Percentiles rank a stretch among this genome's conserved stretches.
phyloP scores from a whole-genome alignment of 2,888 invertebrate species.

The Uloborus plumipes region DNA sequence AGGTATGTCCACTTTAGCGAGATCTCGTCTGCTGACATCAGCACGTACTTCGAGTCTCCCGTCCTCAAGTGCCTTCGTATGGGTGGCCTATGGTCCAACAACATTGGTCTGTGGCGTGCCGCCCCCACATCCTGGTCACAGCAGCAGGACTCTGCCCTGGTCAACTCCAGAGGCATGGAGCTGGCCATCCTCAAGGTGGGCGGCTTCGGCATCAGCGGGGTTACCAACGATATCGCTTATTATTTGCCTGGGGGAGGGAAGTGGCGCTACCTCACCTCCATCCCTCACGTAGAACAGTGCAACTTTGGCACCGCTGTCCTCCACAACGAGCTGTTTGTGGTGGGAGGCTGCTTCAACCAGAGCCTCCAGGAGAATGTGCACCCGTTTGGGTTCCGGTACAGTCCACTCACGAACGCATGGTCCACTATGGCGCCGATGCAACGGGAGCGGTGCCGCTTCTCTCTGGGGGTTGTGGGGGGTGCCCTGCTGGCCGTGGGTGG shows the following conservation, averaged over 20 bases:
- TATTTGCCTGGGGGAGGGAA: conserved; percentile 75
- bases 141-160: conserved; percentile 70
- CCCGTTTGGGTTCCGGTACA: conserved; percentile 80
- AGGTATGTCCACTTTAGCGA: conserved; percentile 73
- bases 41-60: conserved; percentile 59
- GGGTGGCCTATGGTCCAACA: conserved; percentile 42
- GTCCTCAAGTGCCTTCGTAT: conserved; percentile 59
- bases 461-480: conserved; percentile 75
- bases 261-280: conserved; percentile 79
- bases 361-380: conserved; percentile 79
- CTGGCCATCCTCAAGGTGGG: conserved; percentile 79
- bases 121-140: conserved; percentile 27
- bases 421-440: conserved; percentile 79
- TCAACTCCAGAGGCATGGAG: conserved; percentile 80
- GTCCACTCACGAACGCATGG: conserved; percentile 78
- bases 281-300: conserved; percentile 82
- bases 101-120: conserved; percentile 34
- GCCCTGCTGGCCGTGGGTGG: conserved; percentile 79
- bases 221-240: conserved; percentile 80
- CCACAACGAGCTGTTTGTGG: conserved; percentile 79
- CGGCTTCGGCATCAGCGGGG: conserved; percentile 79
- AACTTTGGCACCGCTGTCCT: conserved; percentile 81
- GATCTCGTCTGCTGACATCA: conserved; percentile 70
- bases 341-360: conserved; percentile 78
- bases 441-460: conserved; percentile 78